phyloP scores from a whole-genome alignment of 2,113 vertebrate species.

The Monarcha castaneiventris region DNA sequence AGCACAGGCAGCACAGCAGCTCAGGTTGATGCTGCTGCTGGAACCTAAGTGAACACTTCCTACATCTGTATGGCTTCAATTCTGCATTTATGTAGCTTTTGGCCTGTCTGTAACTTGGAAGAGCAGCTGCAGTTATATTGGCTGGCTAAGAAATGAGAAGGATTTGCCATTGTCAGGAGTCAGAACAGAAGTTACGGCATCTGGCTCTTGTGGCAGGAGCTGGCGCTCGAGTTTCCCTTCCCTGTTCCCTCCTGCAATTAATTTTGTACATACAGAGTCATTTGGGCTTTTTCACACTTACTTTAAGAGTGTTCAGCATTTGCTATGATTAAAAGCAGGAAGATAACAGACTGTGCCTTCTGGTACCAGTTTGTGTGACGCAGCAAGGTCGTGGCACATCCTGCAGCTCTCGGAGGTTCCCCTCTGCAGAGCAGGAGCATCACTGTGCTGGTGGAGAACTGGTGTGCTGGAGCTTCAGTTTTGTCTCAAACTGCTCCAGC shows the following conservation, averaged over 20 bases:
- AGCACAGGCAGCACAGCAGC: fast-evolving
- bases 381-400: background rate
- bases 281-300: background rate
- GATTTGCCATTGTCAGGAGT: background rate
- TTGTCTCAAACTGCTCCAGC: background rate
- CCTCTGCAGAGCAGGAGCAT: background rate
- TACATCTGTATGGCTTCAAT: background rate
- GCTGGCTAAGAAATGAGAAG: background rate
- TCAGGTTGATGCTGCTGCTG: background rate
- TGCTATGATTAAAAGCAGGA: background rate
- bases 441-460: background rate
- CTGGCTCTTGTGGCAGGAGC: background rate
- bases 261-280: background rate
- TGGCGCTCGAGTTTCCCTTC: fast-evolving
- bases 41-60: background rate
- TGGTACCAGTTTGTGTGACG: background rate
- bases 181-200: background rate
- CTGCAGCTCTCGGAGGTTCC: background rate
- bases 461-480: background rate
- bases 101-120: background rate
- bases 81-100: background rate
- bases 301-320: background rate
- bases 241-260: background rate
- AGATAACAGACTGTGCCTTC: background rate
- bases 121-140: background rate